phyloP scores from a whole-genome alignment of 1,140 invertebrate genomes.

The Gonioctena quinquepunctata region DNA sequence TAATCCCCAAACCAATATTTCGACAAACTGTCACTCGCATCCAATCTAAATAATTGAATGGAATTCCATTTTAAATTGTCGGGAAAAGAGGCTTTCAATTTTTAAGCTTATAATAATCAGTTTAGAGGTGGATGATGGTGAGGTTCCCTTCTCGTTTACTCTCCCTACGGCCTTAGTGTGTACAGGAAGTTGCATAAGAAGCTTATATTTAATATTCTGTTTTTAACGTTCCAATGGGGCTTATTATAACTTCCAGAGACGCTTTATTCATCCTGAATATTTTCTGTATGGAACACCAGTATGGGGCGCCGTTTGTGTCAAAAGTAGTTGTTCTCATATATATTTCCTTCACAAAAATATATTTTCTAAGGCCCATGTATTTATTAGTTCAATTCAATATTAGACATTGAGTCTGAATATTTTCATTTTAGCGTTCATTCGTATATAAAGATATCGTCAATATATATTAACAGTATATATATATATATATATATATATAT shows the following conservation, averaged over 20 bases:
- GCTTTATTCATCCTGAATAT: no score
- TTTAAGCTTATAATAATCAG: slow-evolving; percentile 21
- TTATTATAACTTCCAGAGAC: slow-evolving; percentile 1
- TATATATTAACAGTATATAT: no score
- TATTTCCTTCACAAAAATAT: no score
- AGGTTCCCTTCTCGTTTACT: background rate
- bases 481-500: no score
- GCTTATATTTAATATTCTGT: slow-evolving; percentile 24
- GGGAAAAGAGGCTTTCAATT: slow-evolving; percentile 16
- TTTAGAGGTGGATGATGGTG: slow-evolving; percentile 14
- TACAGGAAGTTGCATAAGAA: slow-evolving; percentile 22
- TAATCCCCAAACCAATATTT: slow-evolving; percentile 16
- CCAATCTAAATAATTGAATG: slow-evolving; percentile 11
- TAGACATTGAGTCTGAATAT: no score
- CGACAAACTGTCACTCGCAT: slow-evolving; percentile 15
- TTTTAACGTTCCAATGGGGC: slow-evolving; percentile 12
- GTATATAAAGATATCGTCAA: no score
- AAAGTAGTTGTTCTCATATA: no score
- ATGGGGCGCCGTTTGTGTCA: no score
- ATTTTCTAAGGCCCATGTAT: no score
- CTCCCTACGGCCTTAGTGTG: background rate
- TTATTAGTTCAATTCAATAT: no score
- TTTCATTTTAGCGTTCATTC: no score
- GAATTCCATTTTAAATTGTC: slow-evolving; percentile 17
- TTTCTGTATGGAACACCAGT: no score